phyloP scores from a whole-genome alignment of 2,888 invertebrate species.

The Geophilus truncorum region DNA sequence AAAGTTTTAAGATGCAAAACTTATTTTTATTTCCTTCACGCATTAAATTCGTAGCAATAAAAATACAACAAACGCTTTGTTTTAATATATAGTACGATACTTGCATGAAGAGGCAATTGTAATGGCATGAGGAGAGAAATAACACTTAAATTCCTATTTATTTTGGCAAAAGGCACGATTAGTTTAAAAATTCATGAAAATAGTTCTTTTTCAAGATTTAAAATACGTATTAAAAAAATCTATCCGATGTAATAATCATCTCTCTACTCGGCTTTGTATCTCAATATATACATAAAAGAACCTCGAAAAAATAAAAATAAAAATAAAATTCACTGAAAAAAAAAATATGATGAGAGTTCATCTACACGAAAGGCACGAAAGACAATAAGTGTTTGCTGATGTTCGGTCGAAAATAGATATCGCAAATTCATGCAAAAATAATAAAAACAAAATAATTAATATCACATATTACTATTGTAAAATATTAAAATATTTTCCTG shows the following conservation, averaged over 20 bases:
- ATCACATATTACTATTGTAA: background rate
- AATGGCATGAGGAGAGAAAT: background rate
- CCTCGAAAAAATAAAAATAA: background rate
- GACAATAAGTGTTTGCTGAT: background rate
- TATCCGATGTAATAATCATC: background rate
- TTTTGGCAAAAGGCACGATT: conserved; percentile 6
- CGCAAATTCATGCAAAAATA: background rate
- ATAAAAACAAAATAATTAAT: background rate
- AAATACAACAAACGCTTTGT: background rate
- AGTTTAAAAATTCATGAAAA: conserved; percentile 3
- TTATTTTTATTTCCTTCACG: background rate
- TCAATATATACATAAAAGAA: background rate
- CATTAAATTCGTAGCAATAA: background rate
- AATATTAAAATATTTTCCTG: background rate
- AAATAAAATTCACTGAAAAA: too few species aligned
- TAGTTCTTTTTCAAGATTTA: background rate
- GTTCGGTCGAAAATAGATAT: conserved; percentile 11
- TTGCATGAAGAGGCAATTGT: too few species aligned
- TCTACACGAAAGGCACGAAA: background rate
- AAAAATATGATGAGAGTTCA: background rate
- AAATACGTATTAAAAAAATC: background rate
- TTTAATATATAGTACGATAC: background rate
- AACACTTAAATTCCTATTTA: background rate
- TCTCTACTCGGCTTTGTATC: background rate
- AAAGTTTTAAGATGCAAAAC: background rate